Base-by-base conservation (phyloP, 2,797 vertebrate genomes). In the Poecilia velifera region DNA sequence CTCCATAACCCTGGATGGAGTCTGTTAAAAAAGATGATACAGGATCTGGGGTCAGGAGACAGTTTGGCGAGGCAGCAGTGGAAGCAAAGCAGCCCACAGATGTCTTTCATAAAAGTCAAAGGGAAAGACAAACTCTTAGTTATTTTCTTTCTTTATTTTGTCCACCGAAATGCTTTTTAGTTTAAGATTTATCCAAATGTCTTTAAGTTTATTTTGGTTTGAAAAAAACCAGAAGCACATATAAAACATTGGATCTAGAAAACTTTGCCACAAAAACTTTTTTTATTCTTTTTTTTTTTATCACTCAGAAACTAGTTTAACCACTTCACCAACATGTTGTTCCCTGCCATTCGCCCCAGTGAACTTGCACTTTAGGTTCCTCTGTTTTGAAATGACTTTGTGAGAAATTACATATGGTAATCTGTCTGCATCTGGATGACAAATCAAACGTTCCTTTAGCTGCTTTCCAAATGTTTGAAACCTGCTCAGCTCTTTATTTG, bases 391-490 rank as follows among this genome's bases (percentile, higher is more conserved):
- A 85, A 86, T 73, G 71, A 41, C 74, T 31, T 45, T 72, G 13
- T 28, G 64, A 41, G 34, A 43, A 51, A 87, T 75, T 84, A 47
- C 62, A 89, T 80, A 76, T 31, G 47, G 76, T 31, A 88, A 85
- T 86, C 85, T 83, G 83, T 78, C 87, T 81, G 77, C 87, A 88
- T 90, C 86, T 83, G 89, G 84, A 87, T 86, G 89, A 92, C 85
- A 91, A 93, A 92, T 91, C 87, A 93, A 93, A 93, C 82, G 82
- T 72, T 87, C 83, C 89, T 88, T 88, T 78, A 84, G 85, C 90
- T 91, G 89, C 79, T 90, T 85, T 87, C 87, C 88, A 92, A 93
- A 93, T 92, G 93, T 94, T 94, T 93, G 91, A 94, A 94, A 93
- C 76, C 86, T 76, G 36, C 92, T 94, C 92, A 93, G 86, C 84